phyloP scores from a whole-genome alignment of 2,113 vertebrate species.

The Nothoprocta pentlandii region DNA sequence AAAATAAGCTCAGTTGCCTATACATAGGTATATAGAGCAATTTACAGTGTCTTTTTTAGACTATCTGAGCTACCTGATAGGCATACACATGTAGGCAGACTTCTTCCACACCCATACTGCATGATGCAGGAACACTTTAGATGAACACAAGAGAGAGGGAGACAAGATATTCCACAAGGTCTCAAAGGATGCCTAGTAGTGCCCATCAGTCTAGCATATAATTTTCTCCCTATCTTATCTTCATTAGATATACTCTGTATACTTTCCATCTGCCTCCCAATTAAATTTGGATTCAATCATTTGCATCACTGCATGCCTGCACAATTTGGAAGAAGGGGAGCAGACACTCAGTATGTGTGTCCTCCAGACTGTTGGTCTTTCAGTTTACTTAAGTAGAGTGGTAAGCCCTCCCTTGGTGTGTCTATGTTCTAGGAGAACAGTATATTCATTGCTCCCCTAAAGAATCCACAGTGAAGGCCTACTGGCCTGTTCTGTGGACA shows the following conservation, averaged over 20 bases:
- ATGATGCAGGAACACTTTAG: not conserved
- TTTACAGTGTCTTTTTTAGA: not conserved
- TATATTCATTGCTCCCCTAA: not conserved
- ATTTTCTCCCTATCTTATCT: not conserved
- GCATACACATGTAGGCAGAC: not conserved
- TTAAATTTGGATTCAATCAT: not conserved
- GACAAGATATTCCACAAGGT: not conserved
- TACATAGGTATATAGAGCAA: not conserved
- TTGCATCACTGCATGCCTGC: not conserved
- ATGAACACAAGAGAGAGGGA: rapidly evolving
- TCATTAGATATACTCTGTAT: not conserved
- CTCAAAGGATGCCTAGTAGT: not conserved
- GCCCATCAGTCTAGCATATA: not conserved
- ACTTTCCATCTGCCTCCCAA: not conserved
- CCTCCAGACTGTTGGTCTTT: not conserved
- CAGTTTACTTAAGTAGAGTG: not conserved
- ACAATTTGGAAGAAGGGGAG: not conserved
- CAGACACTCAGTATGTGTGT: not conserved
- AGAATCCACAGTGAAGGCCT: not conserved
- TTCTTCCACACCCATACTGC: not conserved
- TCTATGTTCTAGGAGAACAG: rapidly evolving
- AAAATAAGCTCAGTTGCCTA: not conserved
- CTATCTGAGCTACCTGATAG: not conserved
- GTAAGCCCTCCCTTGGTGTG: not conserved
- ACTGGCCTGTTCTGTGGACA: not conserved